Percentiles rank a stretch among this genome's conserved stretches.
phyloP scores from a whole-genome alignment of 1,140 invertebrate genomes.

The Eubasilissa regina region DNA sequence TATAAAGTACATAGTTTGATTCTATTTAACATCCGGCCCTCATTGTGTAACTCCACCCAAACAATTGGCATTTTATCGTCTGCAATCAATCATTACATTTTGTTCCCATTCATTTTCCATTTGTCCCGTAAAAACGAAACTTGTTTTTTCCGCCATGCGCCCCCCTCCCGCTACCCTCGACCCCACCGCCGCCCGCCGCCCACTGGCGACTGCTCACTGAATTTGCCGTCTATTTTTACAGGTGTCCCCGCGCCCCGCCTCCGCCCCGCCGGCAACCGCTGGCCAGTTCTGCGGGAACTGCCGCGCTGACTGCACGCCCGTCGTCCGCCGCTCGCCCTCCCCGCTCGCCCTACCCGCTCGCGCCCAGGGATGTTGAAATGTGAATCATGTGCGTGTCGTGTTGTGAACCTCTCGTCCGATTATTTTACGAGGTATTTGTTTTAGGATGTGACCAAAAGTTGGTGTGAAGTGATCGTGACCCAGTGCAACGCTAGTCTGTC shows the following conservation, averaged over 20 bases:
- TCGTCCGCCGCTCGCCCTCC: background rate
- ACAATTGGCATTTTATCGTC: background rate
- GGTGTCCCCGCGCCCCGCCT: conserved; percentile 23
- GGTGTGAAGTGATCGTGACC: background rate
- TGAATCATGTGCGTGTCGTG: background rate
- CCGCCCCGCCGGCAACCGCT: conserved; percentile 8
- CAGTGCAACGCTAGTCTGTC: background rate
- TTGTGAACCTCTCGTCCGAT: conserved; percentile 8
- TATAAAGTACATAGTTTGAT: background rate
- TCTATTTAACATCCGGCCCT: background rate
- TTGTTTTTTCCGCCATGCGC: conserved; percentile 1
- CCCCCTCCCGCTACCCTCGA: background rate
- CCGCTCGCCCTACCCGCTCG: background rate
- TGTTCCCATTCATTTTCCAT: conserved; percentile 27
- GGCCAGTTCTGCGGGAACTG: conserved; percentile 34
- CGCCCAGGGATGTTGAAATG: background rate
- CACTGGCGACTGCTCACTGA: background rate
- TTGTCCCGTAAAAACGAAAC: conserved; percentile 36
- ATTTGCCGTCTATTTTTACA: conserved; percentile 42
- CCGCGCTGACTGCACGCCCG: conserved; percentile 17
- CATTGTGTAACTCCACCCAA: background rate
- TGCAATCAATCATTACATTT: conserved; percentile 1
- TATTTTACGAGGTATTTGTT: conserved; percentile 15
- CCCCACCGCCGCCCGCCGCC: background rate
- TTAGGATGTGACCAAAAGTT: conserved; percentile 34